phyloP scores from a whole-genome alignment of 2,888 invertebrate species.

The Lasioglossum lativentre region DNA sequence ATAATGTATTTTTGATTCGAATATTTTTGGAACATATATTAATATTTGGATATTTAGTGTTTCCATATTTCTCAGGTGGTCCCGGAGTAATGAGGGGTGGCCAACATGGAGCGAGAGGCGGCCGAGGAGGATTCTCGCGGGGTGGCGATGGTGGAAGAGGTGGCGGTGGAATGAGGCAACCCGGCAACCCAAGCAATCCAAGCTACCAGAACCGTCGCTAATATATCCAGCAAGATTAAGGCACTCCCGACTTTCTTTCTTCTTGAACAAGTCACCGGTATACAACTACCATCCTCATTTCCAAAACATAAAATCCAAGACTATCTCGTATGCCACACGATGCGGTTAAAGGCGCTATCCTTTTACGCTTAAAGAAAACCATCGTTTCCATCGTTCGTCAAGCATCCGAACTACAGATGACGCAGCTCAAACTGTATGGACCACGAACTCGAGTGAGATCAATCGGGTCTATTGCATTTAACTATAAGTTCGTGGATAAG shows the following conservation, averaged over 20 bases:
- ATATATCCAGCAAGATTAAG: constrained; percentile 61
- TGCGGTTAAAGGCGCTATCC: constrained; percentile 62
- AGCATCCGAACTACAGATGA: constrained; percentile 68
- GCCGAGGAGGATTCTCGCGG: constrained; percentile 81
- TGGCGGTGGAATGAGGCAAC: constrained; percentile 81
- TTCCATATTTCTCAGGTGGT: constrained; percentile 73
- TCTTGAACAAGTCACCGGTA: constrained; percentile 67
- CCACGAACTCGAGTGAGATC: constrained; percentile 64
- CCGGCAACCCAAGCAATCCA: constrained; percentile 80
- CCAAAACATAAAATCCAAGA: constrained; percentile 65
- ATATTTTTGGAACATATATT: background rate
- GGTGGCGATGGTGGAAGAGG: constrained; percentile 80
- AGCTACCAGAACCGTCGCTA: constrained; percentile 82
- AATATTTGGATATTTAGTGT: constrained; percentile 1
- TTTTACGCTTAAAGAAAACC: constrained; percentile 68
- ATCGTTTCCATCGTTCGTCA: constrained; percentile 71
- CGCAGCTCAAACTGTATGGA: constrained; percentile 69
- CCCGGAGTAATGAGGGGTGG: constrained; percentile 82
- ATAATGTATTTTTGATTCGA: background rate
- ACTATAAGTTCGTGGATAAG: constrained; percentile 48
- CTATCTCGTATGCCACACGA: constrained; percentile 65
- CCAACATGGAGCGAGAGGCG: constrained; percentile 79
- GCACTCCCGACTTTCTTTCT: constrained; percentile 54
- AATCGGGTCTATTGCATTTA: constrained; percentile 51
- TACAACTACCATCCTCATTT: constrained; percentile 66